Evolutionary conservation across 2,113 vertebrate genomes (phyloP), one percentile per base, ranked within the genome.

Genomic region (Empidonax alnorum): DNA sequence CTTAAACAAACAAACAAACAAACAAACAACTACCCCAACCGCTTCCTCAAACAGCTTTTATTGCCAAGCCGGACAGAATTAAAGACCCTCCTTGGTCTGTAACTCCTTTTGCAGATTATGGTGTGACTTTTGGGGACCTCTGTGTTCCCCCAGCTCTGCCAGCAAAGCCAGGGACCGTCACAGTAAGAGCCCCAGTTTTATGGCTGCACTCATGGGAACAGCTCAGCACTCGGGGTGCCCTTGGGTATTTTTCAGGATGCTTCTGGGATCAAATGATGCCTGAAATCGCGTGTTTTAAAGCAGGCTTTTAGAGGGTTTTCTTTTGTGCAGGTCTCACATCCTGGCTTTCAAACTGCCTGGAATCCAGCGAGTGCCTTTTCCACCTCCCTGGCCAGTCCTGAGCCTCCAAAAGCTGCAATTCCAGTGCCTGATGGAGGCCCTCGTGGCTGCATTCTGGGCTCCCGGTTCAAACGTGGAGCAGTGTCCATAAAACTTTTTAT

Each of bases 401-500:
- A 73, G 31, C 66, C 41, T 90, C 50, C 67, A 63, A 71, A 93
- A 74, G 1, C 0, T 39, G 46, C 46, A 42, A 25, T 52, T 63
- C 67, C 25, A 93, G 55, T 10, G 30, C 41, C 67, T 95, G 89
- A 66, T 68, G 59, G 44, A 89, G 78, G 63, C 62, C 55, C 21
- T 76, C 1, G 0, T 66, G 63, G 62, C 76, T 86, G 93, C 52
- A 89, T 81, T 74, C 83, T 74, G 84, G 79, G 84, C 46, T 96
- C 59, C 52, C 72, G n/a, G 94, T 96, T 96, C 95, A 94, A 97
- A 95, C 5, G 1, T 27, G 46, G 41, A 94, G 62, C 56, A 78
- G 47, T 75, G 91, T 94, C 93, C 86, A 73, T 96, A 94, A 94
- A 97, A 94, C 9, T 46, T 95, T 96, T 96, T 90, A 94, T 94